Evolutionary conservation across 2,113 vertebrate genomes (phyloP).

Genomic region (Pachyramphus minor): DNA sequence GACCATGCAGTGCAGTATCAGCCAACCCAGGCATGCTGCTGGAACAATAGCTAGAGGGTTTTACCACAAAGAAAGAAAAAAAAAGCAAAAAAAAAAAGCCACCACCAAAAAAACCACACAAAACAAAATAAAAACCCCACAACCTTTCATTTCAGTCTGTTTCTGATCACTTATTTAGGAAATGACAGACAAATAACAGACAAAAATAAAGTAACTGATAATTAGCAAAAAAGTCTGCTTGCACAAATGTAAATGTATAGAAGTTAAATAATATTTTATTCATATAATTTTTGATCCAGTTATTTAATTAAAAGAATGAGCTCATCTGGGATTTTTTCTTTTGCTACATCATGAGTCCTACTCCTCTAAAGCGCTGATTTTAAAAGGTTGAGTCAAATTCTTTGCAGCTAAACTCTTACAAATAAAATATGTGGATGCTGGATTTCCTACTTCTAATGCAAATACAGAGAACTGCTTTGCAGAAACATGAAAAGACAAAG

Average conservation of each 20-base stretch:
- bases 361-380: neutral
- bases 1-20: conserved; percentile 21
- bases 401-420: neutral
- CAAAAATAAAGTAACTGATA: neutral
- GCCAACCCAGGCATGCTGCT: conserved; percentile 1
- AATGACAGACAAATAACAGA: neutral
- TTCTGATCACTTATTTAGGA: conserved; percentile 43
- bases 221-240: neutral
- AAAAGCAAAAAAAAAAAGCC: neutral
- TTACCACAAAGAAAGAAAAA: neutral
- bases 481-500: neutral
- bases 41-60: conserved; percentile 18
- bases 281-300: neutral
- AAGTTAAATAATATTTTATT: conserved; percentile 15
- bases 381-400: neutral
- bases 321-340: neutral
- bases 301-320: neutral
- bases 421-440: neutral
- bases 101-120: neutral
- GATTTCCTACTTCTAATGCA: neutral
- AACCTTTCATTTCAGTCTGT: neutral
- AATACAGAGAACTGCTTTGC: neutral
- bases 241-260: neutral
- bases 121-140: neutral
- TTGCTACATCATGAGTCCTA: neutral